Evolutionary conservation across 2,797 vertebrate species (phyloP), one percentile per base, ranked within the genome.

Genomic region (Sebastolobus altivelis): DNA sequence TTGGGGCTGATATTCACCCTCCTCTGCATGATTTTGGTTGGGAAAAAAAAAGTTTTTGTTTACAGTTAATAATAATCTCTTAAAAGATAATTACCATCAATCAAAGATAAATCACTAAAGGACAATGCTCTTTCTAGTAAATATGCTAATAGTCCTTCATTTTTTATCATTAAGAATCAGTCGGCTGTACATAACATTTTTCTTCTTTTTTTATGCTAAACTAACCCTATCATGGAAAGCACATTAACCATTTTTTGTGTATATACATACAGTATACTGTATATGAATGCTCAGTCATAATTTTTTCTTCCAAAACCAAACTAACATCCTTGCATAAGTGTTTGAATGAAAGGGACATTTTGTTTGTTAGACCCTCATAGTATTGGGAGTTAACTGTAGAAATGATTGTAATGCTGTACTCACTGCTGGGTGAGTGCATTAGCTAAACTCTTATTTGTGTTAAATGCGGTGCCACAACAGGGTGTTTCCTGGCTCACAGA

Each of bases 381-480:
- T 20, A 18, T 37, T 5, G 7, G 29, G 61, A 31, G 31, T 65
- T 69, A 38, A 77, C 56, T 61, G 66, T 25, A 9, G 35, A 69
- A 79, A 74, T 46, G 6, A 63, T 35, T 66, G 40, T 11, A 25
- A 60, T 69, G 71, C 68, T 33, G 25, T 25, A 25, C 72, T 76
- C 56, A 58, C 80, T 77, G 87, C 84, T 77, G 79, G 55, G 65
- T 73, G 52, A 86, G 63, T 63, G 59, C 87, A 80, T 93, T 81
- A 92, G 79, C 86, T 85, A 85, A 88, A 83, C 61, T 76, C 80
- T 86, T 69, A 69, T 91, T 88, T 80, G 54, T 79, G 66, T 80
- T 86, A 79, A 89, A 87, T 75, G 77, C 1, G 56, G 8, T 54
- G 65, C 72, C 74, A 56, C 84, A 74, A 88, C 88, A 81, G 81